These are phyloP conservation scores for Dusona sp. DNA, from an alignment of 2,888 invertebrate genomes.

Conservation along the genomic window DNA sequence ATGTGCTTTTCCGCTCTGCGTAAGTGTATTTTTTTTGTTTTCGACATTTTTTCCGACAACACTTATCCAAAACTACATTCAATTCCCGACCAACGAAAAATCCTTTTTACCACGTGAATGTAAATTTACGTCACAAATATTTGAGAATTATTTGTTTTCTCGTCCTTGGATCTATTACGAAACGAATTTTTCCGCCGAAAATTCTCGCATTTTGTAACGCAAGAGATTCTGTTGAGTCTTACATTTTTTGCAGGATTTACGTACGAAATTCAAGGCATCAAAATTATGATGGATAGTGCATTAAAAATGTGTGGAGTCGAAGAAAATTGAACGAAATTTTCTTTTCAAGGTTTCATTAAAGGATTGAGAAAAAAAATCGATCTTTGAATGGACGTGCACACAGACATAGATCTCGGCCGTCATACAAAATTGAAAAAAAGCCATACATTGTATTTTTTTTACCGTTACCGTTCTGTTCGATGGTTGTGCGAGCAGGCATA, in stretches of 20 bases:
- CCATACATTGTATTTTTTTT: background rate
- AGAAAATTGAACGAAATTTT: background rate
- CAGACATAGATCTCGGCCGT: no score
- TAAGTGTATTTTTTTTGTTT: constrained; percentile 17
- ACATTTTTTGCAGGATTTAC: background rate
- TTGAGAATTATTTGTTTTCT: constrained; percentile 60
- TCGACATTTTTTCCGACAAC: constrained; percentile 19
- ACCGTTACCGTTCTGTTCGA: background rate
- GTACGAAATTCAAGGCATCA: background rate
- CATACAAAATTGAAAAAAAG: background rate
- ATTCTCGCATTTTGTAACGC: background rate
- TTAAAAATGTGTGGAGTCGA: background rate
- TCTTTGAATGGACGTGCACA: background rate
- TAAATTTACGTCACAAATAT: background rate
- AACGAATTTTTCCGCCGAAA: constrained; percentile 10
- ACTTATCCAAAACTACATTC: constrained; percentile 2
- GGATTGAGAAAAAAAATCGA: background rate
- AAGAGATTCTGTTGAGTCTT: background rate
- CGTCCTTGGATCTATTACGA: background rate
- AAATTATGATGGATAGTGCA: background rate
- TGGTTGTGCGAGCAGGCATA: constrained; percentile 13
- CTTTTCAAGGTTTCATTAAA: background rate
- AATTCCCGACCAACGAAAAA: constrained; percentile 12
- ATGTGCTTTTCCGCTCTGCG: constrained; percentile 67
- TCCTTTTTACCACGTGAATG: constrained; percentile 32